These are phyloP conservation scores for Magallana gigas DNA, from an alignment of 1,140 invertebrate species.

Conservation along the genomic window DNA sequence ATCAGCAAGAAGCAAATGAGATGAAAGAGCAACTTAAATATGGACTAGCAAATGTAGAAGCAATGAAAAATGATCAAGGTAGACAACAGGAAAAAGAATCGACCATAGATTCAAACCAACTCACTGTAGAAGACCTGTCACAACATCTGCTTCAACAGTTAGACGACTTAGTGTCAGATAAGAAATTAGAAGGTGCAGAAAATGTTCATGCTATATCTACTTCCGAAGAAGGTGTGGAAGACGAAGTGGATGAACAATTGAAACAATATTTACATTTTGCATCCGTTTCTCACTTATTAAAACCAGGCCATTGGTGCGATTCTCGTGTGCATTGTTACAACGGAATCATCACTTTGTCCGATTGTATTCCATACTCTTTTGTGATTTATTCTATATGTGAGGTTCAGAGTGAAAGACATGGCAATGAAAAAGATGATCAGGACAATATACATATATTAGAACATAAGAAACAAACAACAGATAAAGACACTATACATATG, in stretches of 20 bases:
- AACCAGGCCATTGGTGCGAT: neutral
- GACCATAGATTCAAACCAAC: neutral
- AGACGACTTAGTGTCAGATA: slow-evolving; percentile 54
- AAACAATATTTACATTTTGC: slow-evolving; percentile 16
- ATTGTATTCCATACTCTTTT: neutral
- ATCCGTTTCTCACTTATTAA: neutral
- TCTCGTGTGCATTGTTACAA: neutral
- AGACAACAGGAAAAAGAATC: neutral
- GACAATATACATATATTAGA: neutral
- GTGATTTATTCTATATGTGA: neutral
- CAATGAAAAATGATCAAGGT: neutral
- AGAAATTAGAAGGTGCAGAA: slow-evolving; percentile 40
- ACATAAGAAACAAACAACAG: neutral
- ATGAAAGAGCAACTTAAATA: slow-evolving; percentile 56
- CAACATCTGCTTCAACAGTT: slow-evolving; percentile 54
- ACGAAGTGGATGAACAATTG: slow-evolving; percentile 34
- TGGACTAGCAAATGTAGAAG: slow-evolving; percentile 25
- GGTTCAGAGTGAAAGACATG: neutral
- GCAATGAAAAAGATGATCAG: too few relatives aligned
- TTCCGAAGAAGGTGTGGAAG: slow-evolving; percentile 9
- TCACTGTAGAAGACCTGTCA: slow-evolving; percentile 41
- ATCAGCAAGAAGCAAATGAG: slow-evolving; percentile 58
- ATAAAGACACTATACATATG: neutral
- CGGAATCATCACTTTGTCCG: neutral
- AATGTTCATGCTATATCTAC: neutral